Percentiles rank a stretch among this genome's conserved stretches.
Conservation (phyloP, 2,888 invertebrate species). For the Saturnia pavonia region DNA sequence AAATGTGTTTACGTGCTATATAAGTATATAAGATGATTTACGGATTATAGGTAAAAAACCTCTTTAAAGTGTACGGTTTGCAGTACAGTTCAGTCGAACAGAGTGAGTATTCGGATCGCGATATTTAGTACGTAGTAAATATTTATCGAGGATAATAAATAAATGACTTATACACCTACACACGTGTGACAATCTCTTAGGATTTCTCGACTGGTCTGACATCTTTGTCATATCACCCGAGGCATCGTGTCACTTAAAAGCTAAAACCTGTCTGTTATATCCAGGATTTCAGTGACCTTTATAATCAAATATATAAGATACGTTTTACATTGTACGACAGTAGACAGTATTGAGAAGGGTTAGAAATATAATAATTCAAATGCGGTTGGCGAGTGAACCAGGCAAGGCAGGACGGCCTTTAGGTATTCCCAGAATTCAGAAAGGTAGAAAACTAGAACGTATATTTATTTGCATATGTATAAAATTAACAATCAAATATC, state of each 20-base stretch:
- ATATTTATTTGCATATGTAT: not conserved
- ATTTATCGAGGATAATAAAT: too few species aligned
- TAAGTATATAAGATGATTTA: too few species aligned
- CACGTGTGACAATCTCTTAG: not conserved
- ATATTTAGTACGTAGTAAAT: too few species aligned
- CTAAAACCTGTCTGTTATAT: slow-evolving; percentile 6
- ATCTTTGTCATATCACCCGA: slow-evolving; percentile 5
- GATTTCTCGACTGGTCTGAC: slow-evolving; percentile 6
- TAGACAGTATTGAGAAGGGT: slow-evolving; percentile 10
- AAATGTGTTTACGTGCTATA: too few species aligned
- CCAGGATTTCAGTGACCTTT: not conserved
- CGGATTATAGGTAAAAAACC: too few species aligned
- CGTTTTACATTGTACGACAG: not conserved
- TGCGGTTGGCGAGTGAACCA: not conserved
- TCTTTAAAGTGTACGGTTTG: too few species aligned
- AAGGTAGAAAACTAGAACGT: not conserved
- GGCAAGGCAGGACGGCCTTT: not conserved
- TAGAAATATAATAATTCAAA: slow-evolving; percentile 11
- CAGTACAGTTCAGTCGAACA: too few species aligned
- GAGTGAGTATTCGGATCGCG: too few species aligned
- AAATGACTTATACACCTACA: not conserved
- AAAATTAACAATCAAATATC: not conserved
- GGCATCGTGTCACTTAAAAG: slow-evolving; percentile 4
- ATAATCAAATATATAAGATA: not conserved
- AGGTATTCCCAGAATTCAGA: not conserved